phyloP scores from a whole-genome alignment of 2,113 vertebrate genomes.

The Oreocharis arfaki region DNA sequence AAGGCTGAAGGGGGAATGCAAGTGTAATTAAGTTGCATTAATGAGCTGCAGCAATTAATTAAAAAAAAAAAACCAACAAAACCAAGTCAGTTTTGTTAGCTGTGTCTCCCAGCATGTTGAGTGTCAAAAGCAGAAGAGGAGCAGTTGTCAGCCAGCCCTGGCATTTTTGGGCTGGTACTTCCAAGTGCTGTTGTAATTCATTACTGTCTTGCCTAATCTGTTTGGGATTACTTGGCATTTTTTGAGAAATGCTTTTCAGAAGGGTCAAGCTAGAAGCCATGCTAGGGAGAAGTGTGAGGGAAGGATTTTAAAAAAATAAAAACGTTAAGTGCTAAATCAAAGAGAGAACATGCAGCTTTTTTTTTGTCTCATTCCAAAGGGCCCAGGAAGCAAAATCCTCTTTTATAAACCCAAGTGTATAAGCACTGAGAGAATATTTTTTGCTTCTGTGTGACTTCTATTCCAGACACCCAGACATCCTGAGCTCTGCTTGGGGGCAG shows the following conservation, averaged over 20 bases:
- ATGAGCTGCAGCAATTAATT: constrained; percentile 33
- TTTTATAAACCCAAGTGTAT: background rate
- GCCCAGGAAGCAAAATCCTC: background rate
- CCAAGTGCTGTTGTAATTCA: background rate
- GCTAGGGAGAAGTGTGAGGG: background rate
- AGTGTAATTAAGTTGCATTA: constrained; percentile 37
- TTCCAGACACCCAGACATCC: background rate
- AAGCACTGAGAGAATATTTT: background rate
- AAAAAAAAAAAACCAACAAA: background rate
- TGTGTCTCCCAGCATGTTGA: background rate
- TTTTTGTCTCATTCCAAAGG: background rate
- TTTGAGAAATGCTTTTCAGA: background rate
- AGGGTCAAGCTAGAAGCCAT: background rate
- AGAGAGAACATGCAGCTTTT: background rate
- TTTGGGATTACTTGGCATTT: background rate
- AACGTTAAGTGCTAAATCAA: background rate
- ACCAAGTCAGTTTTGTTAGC: background rate
- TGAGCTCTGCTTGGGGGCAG: background rate
- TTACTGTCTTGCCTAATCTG: background rate
- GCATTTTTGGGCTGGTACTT: background rate
- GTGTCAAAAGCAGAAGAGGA: background rate
- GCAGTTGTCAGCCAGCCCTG: background rate
- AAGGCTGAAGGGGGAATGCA: background rate
- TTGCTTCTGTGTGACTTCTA: background rate
- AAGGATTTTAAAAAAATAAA: background rate